Conservation (phyloP, 2,797 vertebrate genomes). For the Danio jaintianensis region DNA sequence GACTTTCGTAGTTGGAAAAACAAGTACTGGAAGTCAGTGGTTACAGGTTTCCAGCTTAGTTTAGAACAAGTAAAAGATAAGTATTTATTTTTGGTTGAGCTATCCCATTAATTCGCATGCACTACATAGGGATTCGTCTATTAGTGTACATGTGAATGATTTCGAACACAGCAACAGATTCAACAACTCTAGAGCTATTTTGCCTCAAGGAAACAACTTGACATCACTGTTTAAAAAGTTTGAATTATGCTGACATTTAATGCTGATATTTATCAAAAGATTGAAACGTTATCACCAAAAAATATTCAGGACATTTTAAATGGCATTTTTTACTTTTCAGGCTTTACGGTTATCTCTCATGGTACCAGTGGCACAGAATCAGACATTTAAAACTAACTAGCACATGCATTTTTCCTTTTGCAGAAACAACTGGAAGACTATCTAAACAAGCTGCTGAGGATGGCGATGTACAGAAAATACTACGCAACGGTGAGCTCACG, state of each 20-base stretch:
- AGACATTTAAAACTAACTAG: not conserved
- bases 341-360: not conserved
- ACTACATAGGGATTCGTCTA: too few species aligned
- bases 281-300: not conserved
- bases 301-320: not conserved
- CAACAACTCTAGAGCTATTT: too few species aligned
- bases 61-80: too few species aligned
- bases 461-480: slow-evolving; percentile 95
- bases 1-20: too few species aligned
- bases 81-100: too few species aligned
- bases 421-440: slow-evolving; percentile 98
- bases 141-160: too few species aligned
- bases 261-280: too few species aligned
- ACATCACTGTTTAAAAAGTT: not conserved
- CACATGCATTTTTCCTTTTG: slow-evolving; percentile 52
- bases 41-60: too few species aligned
- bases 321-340: not conserved
- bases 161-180: too few species aligned
- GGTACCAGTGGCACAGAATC: not conserved
- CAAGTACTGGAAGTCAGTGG: too few species aligned
- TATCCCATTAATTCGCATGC: too few species aligned
- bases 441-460: slow-evolving; percentile 92
- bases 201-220: not conserved
- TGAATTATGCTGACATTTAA: not conserved
- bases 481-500: slow-evolving; percentile 92